phyloP scores from a whole-genome alignment of 2,888 invertebrate genomes.

The Drosophila prolongata region DNA sequence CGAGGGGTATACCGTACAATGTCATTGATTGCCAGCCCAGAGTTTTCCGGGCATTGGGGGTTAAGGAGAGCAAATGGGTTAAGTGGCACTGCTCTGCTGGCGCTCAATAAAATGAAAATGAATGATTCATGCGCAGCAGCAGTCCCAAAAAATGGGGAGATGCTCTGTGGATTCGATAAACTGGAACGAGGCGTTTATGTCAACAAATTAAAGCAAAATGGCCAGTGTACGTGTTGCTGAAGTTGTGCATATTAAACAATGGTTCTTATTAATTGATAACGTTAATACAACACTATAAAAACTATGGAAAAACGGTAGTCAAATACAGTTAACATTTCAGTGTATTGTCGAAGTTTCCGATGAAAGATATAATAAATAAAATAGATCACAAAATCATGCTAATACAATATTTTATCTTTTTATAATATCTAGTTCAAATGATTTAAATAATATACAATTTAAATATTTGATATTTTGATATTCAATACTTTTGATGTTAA shows the following conservation, averaged over 20 bases:
- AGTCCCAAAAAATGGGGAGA: constrained; percentile 9
- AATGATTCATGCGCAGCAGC: constrained; percentile 73
- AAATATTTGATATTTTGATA: too few relatives aligned
- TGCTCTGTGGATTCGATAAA: constrained; percentile 1
- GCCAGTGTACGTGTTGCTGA: constrained; percentile 67
- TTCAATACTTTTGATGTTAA: too few relatives aligned
- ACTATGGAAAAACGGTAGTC: neutral
- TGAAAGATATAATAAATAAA: too few relatives aligned
- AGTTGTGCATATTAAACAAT: constrained; percentile 8
- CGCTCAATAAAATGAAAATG: constrained; percentile 64
- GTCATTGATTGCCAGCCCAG: constrained; percentile 67
- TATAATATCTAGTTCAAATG: too few relatives aligned
- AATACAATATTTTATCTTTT: too few relatives aligned
- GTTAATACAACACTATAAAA: neutral
- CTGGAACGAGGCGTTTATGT: constrained; percentile 81
- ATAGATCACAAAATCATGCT: too few relatives aligned
- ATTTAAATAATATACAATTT: too few relatives aligned
- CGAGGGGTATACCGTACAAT: constrained; percentile 32
- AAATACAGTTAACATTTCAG: too few relatives aligned
- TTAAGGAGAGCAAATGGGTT: constrained; percentile 63
- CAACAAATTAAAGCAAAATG: constrained; percentile 83
- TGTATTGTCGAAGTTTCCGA: too few relatives aligned
- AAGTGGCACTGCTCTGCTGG: constrained; percentile 56
- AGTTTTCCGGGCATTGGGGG: constrained; percentile 2
- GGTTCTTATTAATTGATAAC: neutral